Base-by-base conservation (phyloP, 2,888 invertebrate genomes). In the Chouioia cunea region DNA sequence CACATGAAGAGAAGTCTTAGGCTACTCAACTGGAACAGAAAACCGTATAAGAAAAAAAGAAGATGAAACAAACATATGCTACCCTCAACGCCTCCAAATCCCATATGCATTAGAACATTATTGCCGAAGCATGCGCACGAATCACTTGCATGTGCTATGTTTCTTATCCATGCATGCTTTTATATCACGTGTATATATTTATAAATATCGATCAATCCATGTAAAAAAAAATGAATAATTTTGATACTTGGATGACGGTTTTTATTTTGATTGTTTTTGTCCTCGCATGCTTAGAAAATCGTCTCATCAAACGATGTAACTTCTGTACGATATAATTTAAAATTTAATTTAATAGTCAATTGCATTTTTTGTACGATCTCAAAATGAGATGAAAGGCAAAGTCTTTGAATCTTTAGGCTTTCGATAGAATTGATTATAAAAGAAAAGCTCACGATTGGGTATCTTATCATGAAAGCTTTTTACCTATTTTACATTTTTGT, bases 201-300 rank as follows among this genome's bases (percentile, higher is more conserved):
- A 63, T 64, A 43, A 59, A 59, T 60, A 64, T 53, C 44, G n/a
- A 57, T 57, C 54, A 63, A 27, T 73, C 8, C 43, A 15, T 63
- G 56, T 65, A 18, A 63, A 12, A 43, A 62, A 43, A 47, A 62
- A 57, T 18, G 14, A 72, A 60, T 52, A 53, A 65, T 65, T 36
- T 36, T 18, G 36, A 56, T 53, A 72, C 71, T 71, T 74, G 73
- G 71, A 58, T 60, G 70, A 75, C 75, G 71, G 64, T 59, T 75
- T 77, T 72, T 56, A 73, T 36, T 36, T 36, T 36, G 4, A 76
- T 77, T 69, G 71, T 73, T 77, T 72, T 70, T 72, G 73, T 76
- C 72, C 72, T 74, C 63, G 76, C 75, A 77, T 76, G 76, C 70
- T 71, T 57, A n/a, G 47, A 59, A 52, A 23, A 47, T 56, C 58